Evolutionary conservation across 2,113 vertebrate species (phyloP), one percentile per base, ranked within the genome.

Genomic region (Callionymus lyra): DNA sequence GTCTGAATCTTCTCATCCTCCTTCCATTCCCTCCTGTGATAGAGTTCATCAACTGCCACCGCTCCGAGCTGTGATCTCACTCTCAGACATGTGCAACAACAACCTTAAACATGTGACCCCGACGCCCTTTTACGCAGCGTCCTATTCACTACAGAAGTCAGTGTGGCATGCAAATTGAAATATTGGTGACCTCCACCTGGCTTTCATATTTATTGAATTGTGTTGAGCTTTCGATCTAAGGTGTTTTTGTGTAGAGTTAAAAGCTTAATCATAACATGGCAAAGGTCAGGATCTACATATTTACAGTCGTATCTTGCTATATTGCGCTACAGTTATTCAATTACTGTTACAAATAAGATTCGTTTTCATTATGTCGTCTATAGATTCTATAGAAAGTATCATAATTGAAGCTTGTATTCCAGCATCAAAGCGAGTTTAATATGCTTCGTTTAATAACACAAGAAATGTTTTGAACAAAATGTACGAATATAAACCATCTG

Each of bases 141-240:
- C 65, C 53, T 9, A 54, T 73, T 60, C 47, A 49, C 38, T 50
- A 16, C 39, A 59, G 18, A 44, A 52, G 41, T 35, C 49, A 44
- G 15, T 27, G 50, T 42, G 57, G 6, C 44, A 46, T 56, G 34
- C 21, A 43, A 59, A 63, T 27, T 64, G 51, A 58, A 67, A 68
- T 49, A 38, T 39, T 47, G 51, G 53, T 57, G 38, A 64, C 58
- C 53, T 38, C 21, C 48, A 53, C 46, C 47, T 53, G 6, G 31
- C 48, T 57, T 59, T 68, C 53, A 40, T 60, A 43, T 55, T 52
- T 31, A 59, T 42, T 59, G 18, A 60, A 56, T 50, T 52, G 32
- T 12, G 12, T 19, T 37, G 44, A 32, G 18, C 21, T 55, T 40
- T 41, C 35, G 41, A 18, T 36, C 4, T 19, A 38, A 5, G 37